These are phyloP conservation scores for Sceloporus undulatus DNA, from an alignment of 2,113 vertebrate species.

Conservation along the genomic window DNA sequence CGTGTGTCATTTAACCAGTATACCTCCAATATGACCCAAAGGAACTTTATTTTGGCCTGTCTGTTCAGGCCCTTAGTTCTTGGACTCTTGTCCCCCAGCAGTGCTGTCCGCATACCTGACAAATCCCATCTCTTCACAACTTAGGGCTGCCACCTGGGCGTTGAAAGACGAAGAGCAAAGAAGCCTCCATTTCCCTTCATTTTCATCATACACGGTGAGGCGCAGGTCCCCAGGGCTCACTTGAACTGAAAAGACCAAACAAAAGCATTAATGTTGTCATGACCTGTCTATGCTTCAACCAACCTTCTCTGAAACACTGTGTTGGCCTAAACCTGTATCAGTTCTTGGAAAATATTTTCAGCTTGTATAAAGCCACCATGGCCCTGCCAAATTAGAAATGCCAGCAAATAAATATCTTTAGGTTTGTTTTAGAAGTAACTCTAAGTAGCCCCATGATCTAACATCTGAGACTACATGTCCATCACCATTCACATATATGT, in stretches of 20 bases:
- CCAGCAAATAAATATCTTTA: neutral
- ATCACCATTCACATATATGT: too few species aligned
- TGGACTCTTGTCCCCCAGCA: neutral
- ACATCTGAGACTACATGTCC: too few species aligned
- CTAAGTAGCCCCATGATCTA: too few species aligned
- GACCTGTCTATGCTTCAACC: too few species aligned
- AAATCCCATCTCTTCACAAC: conserved; percentile 93
- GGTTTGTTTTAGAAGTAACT: neutral
- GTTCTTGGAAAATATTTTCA: neutral
- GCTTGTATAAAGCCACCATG: neutral
- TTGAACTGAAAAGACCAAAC: conserved; percentile 81
- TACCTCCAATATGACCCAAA: too few species aligned
- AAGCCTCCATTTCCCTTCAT: conserved; percentile 84
- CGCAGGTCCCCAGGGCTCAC: conserved; percentile 83
- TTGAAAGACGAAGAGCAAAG: conserved; percentile 87
- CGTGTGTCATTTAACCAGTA: too few species aligned
- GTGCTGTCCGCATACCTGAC: conserved; percentile 79
- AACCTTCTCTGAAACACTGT: neutral
- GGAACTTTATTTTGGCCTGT: too few species aligned
- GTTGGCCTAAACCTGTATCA: neutral
- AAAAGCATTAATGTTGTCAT: neutral
- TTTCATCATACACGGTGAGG: conserved; percentile 84
- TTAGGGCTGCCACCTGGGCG: conserved; percentile 84
- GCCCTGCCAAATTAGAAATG: neutral
- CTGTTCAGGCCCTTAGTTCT: neutral